A percentile compares a stretch with the other conserved stretches of the same genome.
Conservation (phyloP, 2,888 invertebrate genomes). For the Noctua fimbriata region DNA sequence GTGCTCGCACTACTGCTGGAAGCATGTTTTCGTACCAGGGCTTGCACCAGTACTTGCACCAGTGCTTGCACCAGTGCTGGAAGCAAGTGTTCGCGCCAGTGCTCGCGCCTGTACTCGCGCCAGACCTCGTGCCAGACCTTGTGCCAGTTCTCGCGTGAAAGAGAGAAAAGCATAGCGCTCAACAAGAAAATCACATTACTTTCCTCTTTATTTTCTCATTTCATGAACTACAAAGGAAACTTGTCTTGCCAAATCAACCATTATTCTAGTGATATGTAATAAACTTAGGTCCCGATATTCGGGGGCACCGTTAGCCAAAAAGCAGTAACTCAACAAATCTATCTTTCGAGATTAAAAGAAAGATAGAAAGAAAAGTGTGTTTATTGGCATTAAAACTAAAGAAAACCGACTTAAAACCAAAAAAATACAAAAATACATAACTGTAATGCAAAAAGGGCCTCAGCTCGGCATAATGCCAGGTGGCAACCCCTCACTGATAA, state of each 20-base stretch:
- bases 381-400: neutral
- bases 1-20: no score
- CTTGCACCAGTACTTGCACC: no score
- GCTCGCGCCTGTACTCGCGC: no score
- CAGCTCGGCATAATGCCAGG: neutral
- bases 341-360: neutral
- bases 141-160: no score
- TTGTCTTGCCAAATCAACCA: constrained; percentile 26
- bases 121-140: no score
- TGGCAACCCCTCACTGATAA: neutral
- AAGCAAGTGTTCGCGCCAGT: no score
- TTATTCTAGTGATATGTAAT: constrained; percentile 35
- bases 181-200: constrained; percentile 17
- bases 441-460: neutral
- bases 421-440: neutral
- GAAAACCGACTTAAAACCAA: neutral
- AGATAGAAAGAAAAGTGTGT: neutral
- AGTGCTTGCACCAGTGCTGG: no score
- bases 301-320: neutral
- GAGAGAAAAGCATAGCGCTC: no score
- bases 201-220: constrained; percentile 18
- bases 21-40: no score
- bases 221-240: neutral
- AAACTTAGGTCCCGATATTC: constrained; percentile 31
- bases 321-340: neutral